Percentiles rank a stretch among this genome's conserved stretches.
Conservation (phyloP, 2,888 invertebrate species). For the Barypeithes pellucidus region DNA sequence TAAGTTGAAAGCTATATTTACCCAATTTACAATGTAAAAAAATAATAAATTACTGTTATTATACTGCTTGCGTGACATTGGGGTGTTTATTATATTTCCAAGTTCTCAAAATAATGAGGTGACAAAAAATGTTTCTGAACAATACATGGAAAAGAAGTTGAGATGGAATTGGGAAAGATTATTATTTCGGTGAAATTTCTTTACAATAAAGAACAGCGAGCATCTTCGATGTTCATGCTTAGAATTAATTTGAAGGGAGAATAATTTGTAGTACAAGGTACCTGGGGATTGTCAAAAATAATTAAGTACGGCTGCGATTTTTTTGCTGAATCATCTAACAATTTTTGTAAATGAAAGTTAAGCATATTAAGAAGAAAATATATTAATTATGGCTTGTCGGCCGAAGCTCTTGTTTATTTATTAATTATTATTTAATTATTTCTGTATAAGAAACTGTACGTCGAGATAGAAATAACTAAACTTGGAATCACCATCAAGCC, state of each 20-base stretch:
- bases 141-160: slow-evolving; percentile 29
- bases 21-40: slow-evolving; percentile 5
- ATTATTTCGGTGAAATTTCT: slow-evolving; percentile 20
- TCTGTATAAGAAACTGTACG: too few relatives aligned
- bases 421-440: too few relatives aligned
- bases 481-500: too few relatives aligned
- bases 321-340: not conserved
- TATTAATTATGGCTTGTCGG: too few relatives aligned
- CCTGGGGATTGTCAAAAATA: not conserved
- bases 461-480: too few relatives aligned
- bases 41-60: slow-evolving; percentile 44
- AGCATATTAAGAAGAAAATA: too few relatives aligned
- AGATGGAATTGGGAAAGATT: slow-evolving; percentile 30
- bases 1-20: not conserved
- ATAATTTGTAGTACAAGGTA: not conserved
- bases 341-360: too few relatives aligned
- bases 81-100: slow-evolving; percentile 37
- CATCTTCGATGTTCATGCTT: slow-evolving; percentile 14
- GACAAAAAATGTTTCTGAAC: slow-evolving; percentile 42
- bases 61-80: slow-evolving; percentile 35
- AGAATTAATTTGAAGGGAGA: slow-evolving; percentile 17
- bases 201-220: slow-evolving; percentile 11
- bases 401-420: too few relatives aligned
- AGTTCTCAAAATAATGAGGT: slow-evolving; percentile 50
- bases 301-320: not conserved